Evolutionary conservation across 2,888 invertebrate species (phyloP).

Genomic region (Xiphydria camelus): DNA sequence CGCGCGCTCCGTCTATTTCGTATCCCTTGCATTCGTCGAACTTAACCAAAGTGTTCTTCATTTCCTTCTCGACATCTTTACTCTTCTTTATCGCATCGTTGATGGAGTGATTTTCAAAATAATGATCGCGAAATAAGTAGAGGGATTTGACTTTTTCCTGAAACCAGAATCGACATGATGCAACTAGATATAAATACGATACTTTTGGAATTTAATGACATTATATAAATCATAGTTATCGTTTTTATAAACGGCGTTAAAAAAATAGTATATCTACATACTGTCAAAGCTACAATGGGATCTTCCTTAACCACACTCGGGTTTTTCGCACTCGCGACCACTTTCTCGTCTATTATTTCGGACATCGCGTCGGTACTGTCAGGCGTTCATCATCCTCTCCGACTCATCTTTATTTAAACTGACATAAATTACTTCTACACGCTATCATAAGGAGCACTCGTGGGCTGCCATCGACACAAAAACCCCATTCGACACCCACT

Average conservation of each 20-base stretch:
- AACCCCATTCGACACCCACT: too few species aligned
- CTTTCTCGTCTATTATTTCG: conserved; percentile 52
- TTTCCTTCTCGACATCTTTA: conserved; percentile 66
- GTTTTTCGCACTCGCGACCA: conserved; percentile 53
- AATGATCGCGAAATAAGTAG: conserved; percentile 74
- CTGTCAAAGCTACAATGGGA: conserved; percentile 53
- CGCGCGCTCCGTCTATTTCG: conserved; percentile 58
- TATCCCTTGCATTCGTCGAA: conserved; percentile 71
- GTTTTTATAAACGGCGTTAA: conserved; percentile 4
- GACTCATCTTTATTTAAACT: background rate
- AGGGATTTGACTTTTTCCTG: conserved; percentile 70
- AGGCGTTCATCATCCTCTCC: conserved; percentile 1
- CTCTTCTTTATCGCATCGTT: conserved; percentile 71
- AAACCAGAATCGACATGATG: conserved; percentile 39
- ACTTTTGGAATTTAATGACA: background rate
- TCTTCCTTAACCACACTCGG: conserved; percentile 50
- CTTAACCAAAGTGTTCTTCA: conserved; percentile 64
- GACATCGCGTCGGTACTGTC: too few species aligned
- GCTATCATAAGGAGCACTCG: too few species aligned
- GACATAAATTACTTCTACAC: too few species aligned
- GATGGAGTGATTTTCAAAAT: conserved; percentile 74
- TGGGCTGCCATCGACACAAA: too few species aligned
- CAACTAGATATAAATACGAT: background rate
- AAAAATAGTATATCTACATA: conserved; percentile 26
- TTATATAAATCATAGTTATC: background rate